Evolutionary conservation across 2,888 invertebrate species (phyloP).

Genomic region (Mactromeris polynyma): DNA sequence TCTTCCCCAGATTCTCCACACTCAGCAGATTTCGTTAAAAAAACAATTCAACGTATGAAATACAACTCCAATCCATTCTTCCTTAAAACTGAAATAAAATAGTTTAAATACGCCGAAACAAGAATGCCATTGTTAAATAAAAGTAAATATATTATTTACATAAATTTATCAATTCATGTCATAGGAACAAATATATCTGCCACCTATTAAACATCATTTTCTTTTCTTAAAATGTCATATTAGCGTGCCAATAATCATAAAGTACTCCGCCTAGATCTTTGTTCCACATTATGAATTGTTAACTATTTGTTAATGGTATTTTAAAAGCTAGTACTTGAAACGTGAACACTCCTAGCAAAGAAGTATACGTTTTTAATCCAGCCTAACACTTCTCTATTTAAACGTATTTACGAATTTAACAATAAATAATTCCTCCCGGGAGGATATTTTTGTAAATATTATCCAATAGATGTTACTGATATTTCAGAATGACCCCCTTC

Average conservation of each 20-base stretch:
- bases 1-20: background rate
- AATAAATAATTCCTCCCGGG: background rate
- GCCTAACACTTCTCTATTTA: background rate
- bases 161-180: background rate
- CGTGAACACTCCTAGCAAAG: background rate
- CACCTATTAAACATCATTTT: background rate
- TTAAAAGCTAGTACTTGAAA: conserved; percentile 1
- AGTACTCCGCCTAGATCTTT: background rate
- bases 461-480: background rate
- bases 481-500: background rate
- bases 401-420: background rate
- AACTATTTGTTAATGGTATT: background rate
- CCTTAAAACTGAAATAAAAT: background rate
- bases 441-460: background rate
- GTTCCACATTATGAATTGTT: background rate
- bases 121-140: background rate
- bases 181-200: background rate
- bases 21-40: background rate
- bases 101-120: background rate
- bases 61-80: background rate
- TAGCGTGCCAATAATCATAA: background rate
- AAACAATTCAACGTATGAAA: background rate
- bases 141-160: background rate
- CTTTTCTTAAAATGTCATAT: background rate
- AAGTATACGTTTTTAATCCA: background rate